Evolutionary conservation across 2,113 vertebrate species (phyloP).

Genomic region (Brachyhypopomus occidentalis): DNA sequence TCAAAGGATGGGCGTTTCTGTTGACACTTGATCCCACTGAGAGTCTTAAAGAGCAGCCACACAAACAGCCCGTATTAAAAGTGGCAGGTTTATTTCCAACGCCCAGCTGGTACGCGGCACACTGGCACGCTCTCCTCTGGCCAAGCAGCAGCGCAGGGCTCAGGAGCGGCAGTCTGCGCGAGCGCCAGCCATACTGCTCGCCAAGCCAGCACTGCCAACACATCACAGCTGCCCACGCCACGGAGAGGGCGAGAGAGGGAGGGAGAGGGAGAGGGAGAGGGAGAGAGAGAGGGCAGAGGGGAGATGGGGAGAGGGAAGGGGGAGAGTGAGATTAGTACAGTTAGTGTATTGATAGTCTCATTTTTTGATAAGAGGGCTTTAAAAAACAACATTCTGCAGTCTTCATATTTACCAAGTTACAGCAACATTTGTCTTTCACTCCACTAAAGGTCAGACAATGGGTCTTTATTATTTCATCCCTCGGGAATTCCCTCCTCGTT

Average conservation of each 20-base stretch:
- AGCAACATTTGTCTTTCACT: neutral
- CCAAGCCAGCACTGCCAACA: constrained; percentile 53
- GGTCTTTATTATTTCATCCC: neutral
- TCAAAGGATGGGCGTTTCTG: neutral
- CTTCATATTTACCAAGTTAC: constrained; percentile 13
- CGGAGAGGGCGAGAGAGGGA: constrained; percentile 54
- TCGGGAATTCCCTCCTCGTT: constrained; percentile 14
- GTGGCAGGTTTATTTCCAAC: constrained; percentile 71
- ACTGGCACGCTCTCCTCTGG: constrained; percentile 46
- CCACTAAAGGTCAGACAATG: constrained; percentile 4
- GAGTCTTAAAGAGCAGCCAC: constrained; percentile 60
- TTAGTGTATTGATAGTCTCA: no score
- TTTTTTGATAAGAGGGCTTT: neutral
- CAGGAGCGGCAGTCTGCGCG: constrained; percentile 7
- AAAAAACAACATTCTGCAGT: constrained; percentile 1
- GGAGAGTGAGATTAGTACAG: no score
- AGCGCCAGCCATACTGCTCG: constrained; percentile 53
- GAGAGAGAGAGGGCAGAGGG: no score
- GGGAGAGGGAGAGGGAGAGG: constrained; percentile 34
- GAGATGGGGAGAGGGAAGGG: no score
- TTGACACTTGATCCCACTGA: constrained; percentile 59
- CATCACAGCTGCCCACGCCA: constrained; percentile 60
- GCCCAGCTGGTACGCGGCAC: constrained; percentile 76
- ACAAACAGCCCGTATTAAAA: constrained; percentile 40
- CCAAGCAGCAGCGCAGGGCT: constrained; percentile 6